Conservation (phyloP, 2,888 invertebrate genomes). For the Chrysolina oricalcia region DNA sequence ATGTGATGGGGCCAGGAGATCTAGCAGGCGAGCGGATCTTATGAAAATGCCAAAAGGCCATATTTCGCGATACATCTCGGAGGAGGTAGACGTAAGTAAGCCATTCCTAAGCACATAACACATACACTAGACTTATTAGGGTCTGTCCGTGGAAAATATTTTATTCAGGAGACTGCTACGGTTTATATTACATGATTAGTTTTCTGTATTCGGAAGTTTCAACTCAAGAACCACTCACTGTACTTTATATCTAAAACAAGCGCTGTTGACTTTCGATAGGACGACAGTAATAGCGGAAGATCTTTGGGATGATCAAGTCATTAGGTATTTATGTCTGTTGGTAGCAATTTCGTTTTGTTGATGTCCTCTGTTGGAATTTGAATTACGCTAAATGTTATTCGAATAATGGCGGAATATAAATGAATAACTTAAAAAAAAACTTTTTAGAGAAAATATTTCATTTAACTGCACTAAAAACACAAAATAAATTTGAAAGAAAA, state of each 20-base stretch:
- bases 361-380: too few relatives aligned
- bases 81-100: constrained; percentile 64
- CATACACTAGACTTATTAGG: constrained; percentile 67
- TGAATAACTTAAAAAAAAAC: too few relatives aligned
- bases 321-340: too few relatives aligned
- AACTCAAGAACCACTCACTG: background rate
- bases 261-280: too few relatives aligned
- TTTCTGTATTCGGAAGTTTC: constrained; percentile 59
- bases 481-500: too few relatives aligned
- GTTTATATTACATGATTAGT: constrained; percentile 63
- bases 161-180: constrained; percentile 63
- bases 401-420: too few relatives aligned
- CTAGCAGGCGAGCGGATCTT: constrained; percentile 38
- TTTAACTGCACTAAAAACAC: too few relatives aligned
- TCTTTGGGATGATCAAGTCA: too few relatives aligned
- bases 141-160: constrained; percentile 66
- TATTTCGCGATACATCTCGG: constrained; percentile 60
- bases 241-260: background rate
- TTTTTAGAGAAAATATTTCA: too few relatives aligned
- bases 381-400: too few relatives aligned
- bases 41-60: constrained; percentile 59
- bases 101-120: constrained; percentile 68
- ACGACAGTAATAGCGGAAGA: too few relatives aligned
- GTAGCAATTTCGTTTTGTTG: too few relatives aligned
- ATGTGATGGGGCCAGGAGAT: constrained; percentile 34